Conservation (phyloP, 2,797 vertebrate genomes). For the Peromyscus melanophrys region DNA sequence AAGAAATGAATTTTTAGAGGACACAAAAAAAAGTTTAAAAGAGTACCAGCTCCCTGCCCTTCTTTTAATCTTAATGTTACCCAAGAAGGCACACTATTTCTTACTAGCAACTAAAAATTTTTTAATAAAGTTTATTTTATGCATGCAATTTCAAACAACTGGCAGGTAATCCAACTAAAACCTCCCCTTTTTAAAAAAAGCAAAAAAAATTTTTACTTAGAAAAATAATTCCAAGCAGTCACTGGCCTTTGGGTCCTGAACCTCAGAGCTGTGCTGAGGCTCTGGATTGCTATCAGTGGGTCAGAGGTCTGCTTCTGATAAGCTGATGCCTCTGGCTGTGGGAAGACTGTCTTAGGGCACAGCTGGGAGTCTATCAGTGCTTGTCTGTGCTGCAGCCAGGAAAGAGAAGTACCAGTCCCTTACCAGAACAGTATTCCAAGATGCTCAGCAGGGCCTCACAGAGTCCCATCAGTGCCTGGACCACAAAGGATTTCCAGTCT, state of each 20-base stretch:
- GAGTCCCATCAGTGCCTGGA: not conserved
- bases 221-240: constrained; percentile 10
- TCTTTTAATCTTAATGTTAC: not conserved
- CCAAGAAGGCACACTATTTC: not conserved
- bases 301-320: constrained; percentile 16
- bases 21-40: not conserved
- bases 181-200: not conserved
- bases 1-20: not conserved
- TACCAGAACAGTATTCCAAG: not conserved
- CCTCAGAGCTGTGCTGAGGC: not conserved
- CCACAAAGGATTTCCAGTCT: not conserved
- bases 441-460: not conserved
- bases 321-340: not conserved
- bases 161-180: not conserved
- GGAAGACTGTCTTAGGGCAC: not conserved
- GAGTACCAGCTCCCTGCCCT: not conserved
- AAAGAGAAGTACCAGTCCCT: not conserved
- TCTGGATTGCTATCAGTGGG: not conserved
- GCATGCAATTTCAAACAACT: constrained; percentile 20
- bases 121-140: constrained; percentile 40
- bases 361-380: not conserved
- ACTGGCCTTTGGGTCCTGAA: not conserved
- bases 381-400: not conserved
- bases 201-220: constrained; percentile 38
- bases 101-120: constrained; percentile 1